These are phyloP conservation scores for Torymus texanus DNA, from an alignment of 2,888 invertebrate genomes.

Conservation along the genomic window DNA sequence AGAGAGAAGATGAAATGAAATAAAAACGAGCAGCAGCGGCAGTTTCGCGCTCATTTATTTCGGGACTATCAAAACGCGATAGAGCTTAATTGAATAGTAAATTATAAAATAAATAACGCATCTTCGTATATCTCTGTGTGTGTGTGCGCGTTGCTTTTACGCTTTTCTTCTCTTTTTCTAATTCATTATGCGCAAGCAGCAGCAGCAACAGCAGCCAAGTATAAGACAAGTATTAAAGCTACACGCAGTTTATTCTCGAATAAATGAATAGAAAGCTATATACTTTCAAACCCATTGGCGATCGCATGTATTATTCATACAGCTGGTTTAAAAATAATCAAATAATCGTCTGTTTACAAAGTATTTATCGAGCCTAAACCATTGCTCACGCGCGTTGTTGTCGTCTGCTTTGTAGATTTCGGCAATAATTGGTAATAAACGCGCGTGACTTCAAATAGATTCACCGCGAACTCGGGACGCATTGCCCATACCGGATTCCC, in stretches of 20 bases:
- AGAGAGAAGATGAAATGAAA: slow-evolving; percentile 31
- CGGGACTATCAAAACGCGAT: slow-evolving; percentile 45
- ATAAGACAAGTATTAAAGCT: too few species aligned
- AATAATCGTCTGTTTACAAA: too few species aligned
- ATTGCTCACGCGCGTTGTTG: too few species aligned
- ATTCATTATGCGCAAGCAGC: neutral
- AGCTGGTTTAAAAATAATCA: too few species aligned
- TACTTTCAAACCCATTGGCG: too few species aligned
- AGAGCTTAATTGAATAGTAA: slow-evolving; percentile 52
- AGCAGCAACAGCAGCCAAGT: too few species aligned
- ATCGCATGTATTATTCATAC: too few species aligned
- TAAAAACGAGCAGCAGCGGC: slow-evolving; percentile 20
- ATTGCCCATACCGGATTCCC: neutral
- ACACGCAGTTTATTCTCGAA: too few species aligned
- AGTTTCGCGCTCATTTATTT: slow-evolving; percentile 38
- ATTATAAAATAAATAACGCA: slow-evolving; percentile 33
- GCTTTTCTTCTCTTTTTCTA: slow-evolving; percentile 1
- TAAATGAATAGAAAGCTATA: too few species aligned
- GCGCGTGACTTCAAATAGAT: neutral
- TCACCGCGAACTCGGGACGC: neutral
- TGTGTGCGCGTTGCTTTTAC: neutral
- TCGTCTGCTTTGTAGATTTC: too few species aligned
- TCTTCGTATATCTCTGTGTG: too few species aligned
- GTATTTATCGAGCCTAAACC: too few species aligned
- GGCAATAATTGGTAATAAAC: neutral